Conservation (phyloP, 1,140 invertebrate species). For the Agrypnia vestita region DNA sequence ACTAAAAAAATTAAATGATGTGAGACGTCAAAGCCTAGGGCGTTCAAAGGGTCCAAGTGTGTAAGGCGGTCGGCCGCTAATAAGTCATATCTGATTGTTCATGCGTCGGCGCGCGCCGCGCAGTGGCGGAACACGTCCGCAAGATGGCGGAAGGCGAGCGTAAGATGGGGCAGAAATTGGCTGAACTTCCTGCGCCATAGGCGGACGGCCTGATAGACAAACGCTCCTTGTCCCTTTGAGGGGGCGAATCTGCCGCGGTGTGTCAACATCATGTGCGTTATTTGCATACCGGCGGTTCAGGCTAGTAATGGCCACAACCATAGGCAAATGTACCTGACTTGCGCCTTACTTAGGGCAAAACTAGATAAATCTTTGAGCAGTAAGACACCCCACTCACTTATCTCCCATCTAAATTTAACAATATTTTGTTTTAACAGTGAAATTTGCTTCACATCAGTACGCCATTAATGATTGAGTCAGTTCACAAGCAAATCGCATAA, state of each 20-base stretch:
- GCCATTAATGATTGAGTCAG: no score
- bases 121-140: neutral
- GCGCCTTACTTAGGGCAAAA: no score
- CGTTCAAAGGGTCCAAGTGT: neutral
- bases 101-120: neutral
- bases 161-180: neutral
- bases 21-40: neutral
- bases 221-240: conserved; percentile 29
- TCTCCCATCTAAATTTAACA: no score
- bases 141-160: conserved; percentile 9
- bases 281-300: no score
- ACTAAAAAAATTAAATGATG: no score
- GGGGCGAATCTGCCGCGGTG: conserved; percentile 9
- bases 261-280: neutral
- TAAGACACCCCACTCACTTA: no score
- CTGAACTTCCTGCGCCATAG: neutral
- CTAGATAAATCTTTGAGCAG: no score
- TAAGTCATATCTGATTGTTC: neutral
- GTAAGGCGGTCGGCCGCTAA: neutral
- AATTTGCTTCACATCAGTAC: no score
- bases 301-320: no score
- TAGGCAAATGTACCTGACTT: no score
- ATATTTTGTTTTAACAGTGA: no score
- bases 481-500: no score
- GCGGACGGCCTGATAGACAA: conserved; percentile 21